Evolutionary conservation across 2,888 invertebrate genomes (phyloP), one percentile per base, ranked within the genome.

Genomic region (Herminia tarsipennalis): DNA sequence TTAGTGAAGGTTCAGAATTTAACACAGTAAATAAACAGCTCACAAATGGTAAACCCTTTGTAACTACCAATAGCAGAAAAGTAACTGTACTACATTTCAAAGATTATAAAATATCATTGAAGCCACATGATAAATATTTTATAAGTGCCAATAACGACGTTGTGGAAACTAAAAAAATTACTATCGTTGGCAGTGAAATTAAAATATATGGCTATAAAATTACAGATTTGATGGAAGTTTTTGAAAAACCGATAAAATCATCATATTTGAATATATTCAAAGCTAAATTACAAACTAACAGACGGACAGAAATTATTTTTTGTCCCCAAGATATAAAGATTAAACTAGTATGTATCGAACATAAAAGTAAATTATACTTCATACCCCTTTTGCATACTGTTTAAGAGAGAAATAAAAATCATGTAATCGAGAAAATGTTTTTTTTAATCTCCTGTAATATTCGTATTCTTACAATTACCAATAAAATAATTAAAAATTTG

Each of bases 371-470:
- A n/a, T 28, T 42, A 20, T 42, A 34, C 10, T 41, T 42, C 22
- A 18, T 48, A 41, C 40, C 42, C n/a, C 38, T 48, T 27, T 33
- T 48, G 18, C 47, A 48, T 20, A 48, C 47, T 27, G 30, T 40
- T 24, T 46, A 14, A 46, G 8, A 46, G 36, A 46, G 22, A 46
- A 40, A 46, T 30, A 39, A 25, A 14, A 13, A 29, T 38, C 13
- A 29, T 35, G 12, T 10, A 29, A 20, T 22, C 8, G 24, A 21
- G 22, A 13, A 17, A n/a, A 17, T 35, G 9, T 21, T 16, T 16
- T 35, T 24, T 14, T 35, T 16, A 27, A 13, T 27, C 13, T 27
- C 13, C 13, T 13, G 12, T 13, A 13, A 13, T 27, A 12, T 27
- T 27, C 25, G 25, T 22, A 22, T 8, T 22, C 22, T n/a, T 22